A percentile compares a stretch with the other conserved stretches of the same genome.
phyloP scores from a whole-genome alignment of 2,888 invertebrate genomes.

The Griposia aprilina region DNA sequence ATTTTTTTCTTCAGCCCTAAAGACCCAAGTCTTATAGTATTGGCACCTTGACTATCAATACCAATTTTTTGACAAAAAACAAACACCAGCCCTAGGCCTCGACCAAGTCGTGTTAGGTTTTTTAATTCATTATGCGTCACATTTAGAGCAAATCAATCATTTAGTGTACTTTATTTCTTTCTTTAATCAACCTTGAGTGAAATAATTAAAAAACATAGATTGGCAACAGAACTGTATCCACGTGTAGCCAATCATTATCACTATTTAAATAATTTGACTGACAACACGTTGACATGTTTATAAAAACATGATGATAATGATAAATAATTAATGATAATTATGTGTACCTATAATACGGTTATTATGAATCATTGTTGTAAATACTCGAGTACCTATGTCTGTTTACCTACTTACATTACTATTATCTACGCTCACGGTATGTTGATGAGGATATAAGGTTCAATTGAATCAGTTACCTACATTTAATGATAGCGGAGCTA shows the following conservation, averaged over 20 bases:
- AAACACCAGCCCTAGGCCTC: neutral
- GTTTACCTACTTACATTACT: slow-evolving; percentile 9
- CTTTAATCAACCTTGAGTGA: neutral
- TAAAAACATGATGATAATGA: slow-evolving; percentile 20
- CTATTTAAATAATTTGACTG: slow-evolving; percentile 1
- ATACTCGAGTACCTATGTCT: neutral
- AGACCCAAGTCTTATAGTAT: neutral
- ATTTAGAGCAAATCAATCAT: too few species aligned
- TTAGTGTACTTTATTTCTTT: neutral
- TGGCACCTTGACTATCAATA: neutral
- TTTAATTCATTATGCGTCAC: neutral
- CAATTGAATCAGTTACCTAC: neutral
- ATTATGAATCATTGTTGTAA: slow-evolving; percentile 24
- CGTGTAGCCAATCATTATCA: neutral
- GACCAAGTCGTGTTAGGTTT: neutral
- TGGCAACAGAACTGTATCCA: neutral
- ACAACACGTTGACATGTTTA: slow-evolving; percentile 5
- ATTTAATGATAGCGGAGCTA: neutral
- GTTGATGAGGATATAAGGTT: neutral
- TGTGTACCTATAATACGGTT: slow-evolving; percentile 3
- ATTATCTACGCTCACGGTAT: slow-evolving; percentile 3
- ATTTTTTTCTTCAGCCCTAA: neutral
- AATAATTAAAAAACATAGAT: neutral
- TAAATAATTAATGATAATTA: slow-evolving; percentile 7
- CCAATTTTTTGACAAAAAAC: neutral